Conservation (phyloP, 2,797 vertebrate genomes). For the Merluccius polli region DNA sequence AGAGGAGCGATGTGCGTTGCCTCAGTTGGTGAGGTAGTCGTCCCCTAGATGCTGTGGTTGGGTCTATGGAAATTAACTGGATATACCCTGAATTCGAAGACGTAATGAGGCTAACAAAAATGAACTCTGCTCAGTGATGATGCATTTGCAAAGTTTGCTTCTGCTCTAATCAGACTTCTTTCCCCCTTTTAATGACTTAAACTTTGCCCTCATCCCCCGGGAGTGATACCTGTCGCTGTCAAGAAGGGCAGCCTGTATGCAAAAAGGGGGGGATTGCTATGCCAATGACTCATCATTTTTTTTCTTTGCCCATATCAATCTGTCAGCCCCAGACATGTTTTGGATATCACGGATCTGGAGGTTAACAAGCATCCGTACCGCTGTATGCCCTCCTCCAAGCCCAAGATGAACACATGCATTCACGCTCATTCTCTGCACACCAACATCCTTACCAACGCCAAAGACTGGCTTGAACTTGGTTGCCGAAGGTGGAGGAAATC, state of each 20-base stretch:
- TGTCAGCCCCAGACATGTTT: neutral
- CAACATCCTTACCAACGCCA: neutral
- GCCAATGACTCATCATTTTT: constrained; percentile 46
- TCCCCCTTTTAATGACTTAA: constrained; percentile 40
- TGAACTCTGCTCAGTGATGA: constrained; percentile 43
- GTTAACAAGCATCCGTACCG: neutral
- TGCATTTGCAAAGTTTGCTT: constrained; percentile 47
- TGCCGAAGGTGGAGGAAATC: constrained; percentile 31
- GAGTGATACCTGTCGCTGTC: constrained; percentile 39
- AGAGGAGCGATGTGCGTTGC: neutral
- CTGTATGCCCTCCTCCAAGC: neutral
- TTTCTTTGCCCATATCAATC: neutral
- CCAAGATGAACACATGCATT: neutral
- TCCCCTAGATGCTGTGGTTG: neutral
- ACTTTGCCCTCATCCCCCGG: constrained; percentile 33
- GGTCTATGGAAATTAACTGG: neutral
- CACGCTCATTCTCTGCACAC: constrained; percentile 4
- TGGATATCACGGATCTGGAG: neutral
- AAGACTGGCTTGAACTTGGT: neutral
- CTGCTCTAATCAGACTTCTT: constrained; percentile 38
- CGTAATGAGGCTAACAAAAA: constrained; percentile 27
- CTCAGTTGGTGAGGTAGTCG: neutral
- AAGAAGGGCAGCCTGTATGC: constrained; percentile 57
- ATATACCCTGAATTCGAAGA: constrained; percentile 13
- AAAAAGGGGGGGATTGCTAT: constrained; percentile 56